Conservation (phyloP, 2,888 invertebrate species). For the Drosophila antonietae region DNA sequence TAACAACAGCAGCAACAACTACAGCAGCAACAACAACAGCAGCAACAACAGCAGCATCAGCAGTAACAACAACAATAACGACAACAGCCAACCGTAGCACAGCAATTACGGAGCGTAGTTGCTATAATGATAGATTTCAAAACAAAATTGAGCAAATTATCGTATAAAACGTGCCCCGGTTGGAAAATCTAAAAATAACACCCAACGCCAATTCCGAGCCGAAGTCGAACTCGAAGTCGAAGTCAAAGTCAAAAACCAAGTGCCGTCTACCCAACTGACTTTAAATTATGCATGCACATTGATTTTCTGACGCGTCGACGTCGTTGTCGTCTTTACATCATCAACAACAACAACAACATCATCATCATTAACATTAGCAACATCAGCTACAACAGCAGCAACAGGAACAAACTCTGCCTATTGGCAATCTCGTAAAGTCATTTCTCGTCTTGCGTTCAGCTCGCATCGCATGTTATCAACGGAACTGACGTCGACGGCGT, state of each 20-base stretch:
- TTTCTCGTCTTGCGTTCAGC: conserved; percentile 40
- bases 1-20: too few relatives aligned
- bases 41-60: conserved; percentile 12
- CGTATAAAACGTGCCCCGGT: conserved; percentile 63
- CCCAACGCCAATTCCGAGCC: conserved; percentile 9
- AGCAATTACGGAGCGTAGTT: conserved; percentile 66
- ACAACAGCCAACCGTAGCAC: conserved; percentile 26
- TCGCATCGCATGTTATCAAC: conserved; percentile 83
- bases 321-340: conserved; percentile 26
- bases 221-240: conserved; percentile 18
- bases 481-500: conserved; percentile 83
- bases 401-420: conserved; percentile 43
- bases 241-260: conserved; percentile 38
- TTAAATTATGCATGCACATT: conserved; percentile 79
- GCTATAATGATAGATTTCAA: conserved; percentile 76
- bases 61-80: conserved; percentile 20
- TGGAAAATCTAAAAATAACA: conserved; percentile 67
- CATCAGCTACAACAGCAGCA: conserved; percentile 20
- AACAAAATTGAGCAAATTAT: conserved; percentile 76
- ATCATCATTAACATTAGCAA: conserved; percentile 16
- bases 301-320: conserved; percentile 63
- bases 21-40: conserved; percentile 26
- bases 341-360: conserved; percentile 27
- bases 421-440: conserved; percentile 56
- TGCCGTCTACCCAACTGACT: conserved; percentile 54